These are phyloP conservation scores for Siniperca chuatsi DNA, from an alignment of 2,113 vertebrate species.

Conservation along the genomic window DNA sequence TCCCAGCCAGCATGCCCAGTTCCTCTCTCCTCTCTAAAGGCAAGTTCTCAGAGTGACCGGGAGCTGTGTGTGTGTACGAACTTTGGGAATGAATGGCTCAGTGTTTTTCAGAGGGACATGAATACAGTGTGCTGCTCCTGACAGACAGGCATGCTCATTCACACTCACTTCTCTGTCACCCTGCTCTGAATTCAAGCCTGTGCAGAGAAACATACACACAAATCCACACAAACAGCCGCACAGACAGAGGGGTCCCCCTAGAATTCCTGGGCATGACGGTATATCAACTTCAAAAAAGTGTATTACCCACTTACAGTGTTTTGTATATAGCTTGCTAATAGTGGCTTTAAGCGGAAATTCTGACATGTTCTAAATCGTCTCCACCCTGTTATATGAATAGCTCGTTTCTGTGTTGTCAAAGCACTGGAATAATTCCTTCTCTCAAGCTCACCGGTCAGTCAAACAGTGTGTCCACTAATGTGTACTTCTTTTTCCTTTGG, in stretches of 20 bases:
- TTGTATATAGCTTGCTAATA: background rate
- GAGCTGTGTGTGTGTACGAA: conserved; percentile 3
- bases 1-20: conserved; percentile 6
- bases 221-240: conserved; percentile 23
- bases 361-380: background rate
- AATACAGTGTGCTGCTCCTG: conserved; percentile 65
- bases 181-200: conserved; percentile 63
- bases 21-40: conserved; percentile 33
- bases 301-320: background rate
- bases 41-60: conserved; percentile 54
- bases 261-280: background rate
- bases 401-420: background rate
- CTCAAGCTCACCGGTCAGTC: background rate
- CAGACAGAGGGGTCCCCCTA: background rate
- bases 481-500: background rate
- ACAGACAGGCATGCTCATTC: conserved; percentile 73
- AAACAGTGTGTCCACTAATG: background rate
- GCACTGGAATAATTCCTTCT: background rate
- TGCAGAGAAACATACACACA: conserved; percentile 29
- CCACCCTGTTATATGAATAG: background rate
- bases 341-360: background rate
- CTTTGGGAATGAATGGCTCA: conserved; percentile 73
- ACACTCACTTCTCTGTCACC: conserved; percentile 58
- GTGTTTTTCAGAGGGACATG: conserved; percentile 71
- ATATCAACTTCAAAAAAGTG: background rate